Percentiles rank a stretch among this genome's conserved stretches.
These are phyloP conservation scores for Xenentodon cancila DNA, from an alignment of 2,797 vertebrate species.

Conservation along the genomic window DNA sequence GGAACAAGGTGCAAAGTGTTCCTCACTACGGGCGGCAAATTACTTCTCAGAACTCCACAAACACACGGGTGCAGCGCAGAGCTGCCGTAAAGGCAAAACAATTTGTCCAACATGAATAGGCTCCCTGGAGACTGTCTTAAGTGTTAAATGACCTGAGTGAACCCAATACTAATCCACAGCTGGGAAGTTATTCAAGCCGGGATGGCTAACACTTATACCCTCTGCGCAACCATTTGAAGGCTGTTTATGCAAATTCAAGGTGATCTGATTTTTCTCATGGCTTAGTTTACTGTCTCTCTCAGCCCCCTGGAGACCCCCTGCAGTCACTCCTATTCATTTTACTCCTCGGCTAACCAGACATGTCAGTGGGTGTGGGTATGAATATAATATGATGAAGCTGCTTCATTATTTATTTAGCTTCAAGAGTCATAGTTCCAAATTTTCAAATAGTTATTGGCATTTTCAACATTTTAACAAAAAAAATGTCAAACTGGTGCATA, in stretches of 20 bases:
- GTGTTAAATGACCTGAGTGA: constrained; percentile 83
- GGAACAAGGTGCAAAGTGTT: constrained; percentile 71
- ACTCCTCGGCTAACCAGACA: constrained; percentile 20
- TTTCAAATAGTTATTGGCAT: constrained; percentile 28
- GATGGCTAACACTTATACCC: constrained; percentile 73
- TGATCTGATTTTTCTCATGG: constrained; percentile 81
- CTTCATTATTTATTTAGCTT: constrained; percentile 37
- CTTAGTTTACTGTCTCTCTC: constrained; percentile 72
- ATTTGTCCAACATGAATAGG: constrained; percentile 82
- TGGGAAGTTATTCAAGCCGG: constrained; percentile 75
- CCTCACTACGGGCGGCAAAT: constrained; percentile 78
- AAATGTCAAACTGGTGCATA: constrained; percentile 35
- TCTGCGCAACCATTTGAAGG: constrained; percentile 77
- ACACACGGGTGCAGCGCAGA: constrained; percentile 61
- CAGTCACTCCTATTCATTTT: constrained; percentile 55
- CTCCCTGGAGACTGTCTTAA: constrained; percentile 79
- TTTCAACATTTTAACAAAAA: constrained; percentile 12
- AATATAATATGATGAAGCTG: constrained; percentile 41
- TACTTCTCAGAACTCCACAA: constrained; percentile 74
- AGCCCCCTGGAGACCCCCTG: constrained; percentile 65
- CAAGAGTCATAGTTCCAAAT: constrained; percentile 16
- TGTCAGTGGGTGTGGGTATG: constrained; percentile 30
- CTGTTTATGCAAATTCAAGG: constrained; percentile 86
- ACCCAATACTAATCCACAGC: constrained; percentile 79
- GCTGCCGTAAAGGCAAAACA: constrained; percentile 78